A percentile compares a stretch with the other conserved stretches of the same genome.
Evolutionary conservation across 2,797 vertebrate species (phyloP).

Genomic region (Ctenochaetus hawaiiensis): DNA sequence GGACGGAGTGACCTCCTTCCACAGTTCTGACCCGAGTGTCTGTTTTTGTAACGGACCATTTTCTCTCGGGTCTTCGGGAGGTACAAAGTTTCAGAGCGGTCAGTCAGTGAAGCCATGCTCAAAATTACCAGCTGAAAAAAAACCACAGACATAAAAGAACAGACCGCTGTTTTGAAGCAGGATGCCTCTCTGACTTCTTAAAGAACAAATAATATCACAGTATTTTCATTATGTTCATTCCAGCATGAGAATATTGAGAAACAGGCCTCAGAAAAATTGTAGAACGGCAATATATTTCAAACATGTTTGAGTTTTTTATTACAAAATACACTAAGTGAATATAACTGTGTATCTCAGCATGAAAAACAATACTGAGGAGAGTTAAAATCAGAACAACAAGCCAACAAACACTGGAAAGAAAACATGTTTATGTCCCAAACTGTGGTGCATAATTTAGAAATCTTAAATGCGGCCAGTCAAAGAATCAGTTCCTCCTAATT

Average conservation of each 20-base stretch:
- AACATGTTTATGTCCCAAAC: too few species aligned
- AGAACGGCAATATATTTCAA: too few species aligned
- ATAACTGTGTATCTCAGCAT: neutral
- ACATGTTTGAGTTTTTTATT: too few species aligned
- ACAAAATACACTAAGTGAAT: neutral
- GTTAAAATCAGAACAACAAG: neutral
- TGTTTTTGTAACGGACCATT: conserved; percentile 4
- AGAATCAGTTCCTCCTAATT: neutral
- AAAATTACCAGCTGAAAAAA: conserved; percentile 18
- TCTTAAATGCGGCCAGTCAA: neutral
- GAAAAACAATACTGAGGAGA: neutral
- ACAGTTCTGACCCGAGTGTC: neutral
- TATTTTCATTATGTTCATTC: too few species aligned
- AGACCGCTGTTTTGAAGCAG: neutral
- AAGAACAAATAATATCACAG: too few species aligned
- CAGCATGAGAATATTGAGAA: too few species aligned
- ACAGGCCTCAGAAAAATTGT: too few species aligned
- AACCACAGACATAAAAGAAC: conserved; percentile 2
- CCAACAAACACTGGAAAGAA: too few species aligned
- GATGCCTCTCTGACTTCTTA: too few species aligned
- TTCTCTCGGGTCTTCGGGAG: conserved; percentile 25
- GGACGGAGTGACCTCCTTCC: conserved; percentile 44
- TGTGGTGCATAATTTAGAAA: too few species aligned
- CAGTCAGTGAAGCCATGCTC: conserved; percentile 10
- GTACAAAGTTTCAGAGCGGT: neutral